phyloP scores from a whole-genome alignment of 2,888 invertebrate species.

The Proisotoma minuta region DNA sequence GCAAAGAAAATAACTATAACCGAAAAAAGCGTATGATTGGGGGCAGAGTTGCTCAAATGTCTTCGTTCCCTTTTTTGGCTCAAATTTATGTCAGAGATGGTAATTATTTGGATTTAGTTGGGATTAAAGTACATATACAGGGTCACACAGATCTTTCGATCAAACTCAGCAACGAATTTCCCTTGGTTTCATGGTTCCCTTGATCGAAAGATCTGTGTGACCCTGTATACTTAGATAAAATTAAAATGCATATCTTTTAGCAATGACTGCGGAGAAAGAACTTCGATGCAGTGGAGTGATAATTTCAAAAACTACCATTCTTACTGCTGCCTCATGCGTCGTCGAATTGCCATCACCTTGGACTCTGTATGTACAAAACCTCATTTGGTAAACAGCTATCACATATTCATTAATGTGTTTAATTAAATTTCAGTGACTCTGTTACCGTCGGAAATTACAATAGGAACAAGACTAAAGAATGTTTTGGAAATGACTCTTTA shows the following conservation, averaged over 20 bases:
- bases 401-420: too few species aligned
- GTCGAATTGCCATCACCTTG: constrained; percentile 58
- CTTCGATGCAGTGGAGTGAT: constrained; percentile 91
- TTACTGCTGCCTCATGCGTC: constrained; percentile 91
- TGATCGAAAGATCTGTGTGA: too few species aligned
- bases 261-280: constrained; percentile 53
- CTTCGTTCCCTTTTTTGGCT: constrained; percentile 35
- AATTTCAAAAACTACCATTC: constrained; percentile 67
- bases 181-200: too few species aligned
- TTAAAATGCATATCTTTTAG: too few species aligned
- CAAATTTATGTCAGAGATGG: constrained; percentile 33
- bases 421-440: constrained; percentile 30
- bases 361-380: constrained; percentile 22
- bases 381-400: too few species aligned
- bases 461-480: constrained; percentile 23
- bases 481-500: constrained; percentile 12
- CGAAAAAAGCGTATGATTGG: constrained; percentile 31
- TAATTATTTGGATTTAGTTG: constrained; percentile 7
- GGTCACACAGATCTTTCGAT: too few species aligned
- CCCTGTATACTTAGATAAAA: too few species aligned
- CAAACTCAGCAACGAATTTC: too few species aligned
- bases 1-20: neutral
- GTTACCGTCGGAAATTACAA: constrained; percentile 30
- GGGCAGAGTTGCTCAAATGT: constrained; percentile 20
- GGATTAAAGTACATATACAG: too few species aligned